These are phyloP conservation scores for Coelinius sp. DNA, from an alignment of 2,888 invertebrate genomes.

Conservation along the genomic window DNA sequence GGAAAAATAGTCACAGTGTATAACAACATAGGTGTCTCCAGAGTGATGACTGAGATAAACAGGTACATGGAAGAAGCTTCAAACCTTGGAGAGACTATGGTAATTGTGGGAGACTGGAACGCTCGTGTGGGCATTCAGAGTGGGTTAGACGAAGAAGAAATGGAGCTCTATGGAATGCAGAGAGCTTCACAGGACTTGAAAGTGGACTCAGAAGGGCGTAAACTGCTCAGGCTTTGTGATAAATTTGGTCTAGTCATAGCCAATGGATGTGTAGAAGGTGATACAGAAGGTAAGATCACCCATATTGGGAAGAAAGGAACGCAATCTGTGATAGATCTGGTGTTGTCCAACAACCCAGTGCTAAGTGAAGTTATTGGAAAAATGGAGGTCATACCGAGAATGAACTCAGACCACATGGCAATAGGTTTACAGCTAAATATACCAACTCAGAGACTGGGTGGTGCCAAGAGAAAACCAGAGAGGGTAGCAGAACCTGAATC, in stretches of 20 bases:
- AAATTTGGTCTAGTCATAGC: slow-evolving; percentile 29
- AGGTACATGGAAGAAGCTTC: not conserved
- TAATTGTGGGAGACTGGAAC: slow-evolving; percentile 35
- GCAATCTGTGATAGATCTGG: slow-evolving; percentile 39
- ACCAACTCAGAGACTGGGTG: not conserved
- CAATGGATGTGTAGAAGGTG: slow-evolving; percentile 36
- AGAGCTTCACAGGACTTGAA: slow-evolving; percentile 21
- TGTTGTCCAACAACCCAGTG: slow-evolving; percentile 19
- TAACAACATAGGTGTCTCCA: not conserved
- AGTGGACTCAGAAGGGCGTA: slow-evolving; percentile 22
- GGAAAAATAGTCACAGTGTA: not conserved
- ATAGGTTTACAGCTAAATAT: not conserved
- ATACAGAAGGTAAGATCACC: slow-evolving; percentile 36
- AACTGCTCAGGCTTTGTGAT: slow-evolving; percentile 17
- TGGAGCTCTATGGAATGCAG: not conserved
- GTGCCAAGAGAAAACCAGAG: no score
- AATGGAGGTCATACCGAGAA: slow-evolving; percentile 1
- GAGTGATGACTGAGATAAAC: not conserved
- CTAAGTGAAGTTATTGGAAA: not conserved
- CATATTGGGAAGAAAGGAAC: slow-evolving; percentile 34
- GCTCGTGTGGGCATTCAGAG: slow-evolving; percentile 29
- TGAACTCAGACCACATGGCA: slow-evolving; percentile 38
- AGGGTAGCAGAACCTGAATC: no score
- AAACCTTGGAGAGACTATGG: not conserved
- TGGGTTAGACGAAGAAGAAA: slow-evolving; percentile 16